Evolutionary conservation across 2,888 invertebrate species (phyloP).

Genomic region (Dendrolimus houi): DNA sequence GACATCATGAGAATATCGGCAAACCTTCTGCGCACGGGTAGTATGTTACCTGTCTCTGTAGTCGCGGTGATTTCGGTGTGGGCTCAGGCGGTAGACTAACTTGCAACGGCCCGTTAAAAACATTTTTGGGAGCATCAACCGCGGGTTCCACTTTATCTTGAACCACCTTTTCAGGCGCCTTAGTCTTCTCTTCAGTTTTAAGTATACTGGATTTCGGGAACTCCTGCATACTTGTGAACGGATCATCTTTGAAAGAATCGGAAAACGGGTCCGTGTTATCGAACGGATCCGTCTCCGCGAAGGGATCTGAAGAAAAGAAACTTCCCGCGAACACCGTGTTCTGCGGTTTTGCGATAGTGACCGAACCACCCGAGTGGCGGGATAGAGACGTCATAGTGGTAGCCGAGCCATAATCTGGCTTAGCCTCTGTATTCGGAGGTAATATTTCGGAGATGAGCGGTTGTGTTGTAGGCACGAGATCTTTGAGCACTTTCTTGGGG

Average conservation of each 20-base stretch:
- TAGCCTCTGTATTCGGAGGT: constrained; percentile 41
- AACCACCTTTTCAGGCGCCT: constrained; percentile 14
- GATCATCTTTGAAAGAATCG: constrained; percentile 77
- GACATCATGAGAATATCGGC: no score
- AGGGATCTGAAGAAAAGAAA: constrained; percentile 77
- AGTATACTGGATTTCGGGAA: constrained; percentile 42
- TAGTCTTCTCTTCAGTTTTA: constrained; percentile 40
- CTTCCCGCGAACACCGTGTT: constrained; percentile 34
- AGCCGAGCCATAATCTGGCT: constrained; percentile 52
- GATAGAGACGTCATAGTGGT: constrained; percentile 67
- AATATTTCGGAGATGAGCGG: constrained; percentile 50
- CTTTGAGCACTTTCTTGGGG: constrained; percentile 93
- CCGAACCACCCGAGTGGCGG: constrained; percentile 67
- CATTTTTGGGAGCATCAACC: constrained; percentile 39
- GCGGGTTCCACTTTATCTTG: constrained; percentile 26
- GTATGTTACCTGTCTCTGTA: constrained; percentile 61
- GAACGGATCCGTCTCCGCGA: constrained; percentile 84
- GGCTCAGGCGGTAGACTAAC: constrained; percentile 82
- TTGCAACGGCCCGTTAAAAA: constrained; percentile 81
- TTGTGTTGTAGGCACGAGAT: constrained; percentile 78
- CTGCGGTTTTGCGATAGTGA: constrained; percentile 55
- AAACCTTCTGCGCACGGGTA: no score
- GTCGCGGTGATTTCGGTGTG: constrained; percentile 55
- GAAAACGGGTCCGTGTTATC: constrained; percentile 82
- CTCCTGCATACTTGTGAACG: constrained; percentile 71